phyloP scores from a whole-genome alignment of 2,888 invertebrate genomes.

The Amblyjoppa fuscipennis region DNA sequence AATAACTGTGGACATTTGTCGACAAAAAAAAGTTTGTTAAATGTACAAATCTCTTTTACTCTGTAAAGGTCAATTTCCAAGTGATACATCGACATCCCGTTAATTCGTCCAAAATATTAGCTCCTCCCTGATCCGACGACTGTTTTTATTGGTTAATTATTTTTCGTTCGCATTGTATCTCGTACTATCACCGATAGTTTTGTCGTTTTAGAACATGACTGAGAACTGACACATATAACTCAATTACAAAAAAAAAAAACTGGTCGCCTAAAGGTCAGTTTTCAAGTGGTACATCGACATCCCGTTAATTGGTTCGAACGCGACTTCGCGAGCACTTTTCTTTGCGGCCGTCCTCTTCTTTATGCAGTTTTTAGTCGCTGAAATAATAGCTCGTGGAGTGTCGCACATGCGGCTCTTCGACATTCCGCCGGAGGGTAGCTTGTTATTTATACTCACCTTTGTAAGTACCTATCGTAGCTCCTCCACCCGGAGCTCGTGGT shows the following conservation, averaged over 20 bases:
- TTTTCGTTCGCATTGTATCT: background rate
- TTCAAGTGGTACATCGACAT: background rate
- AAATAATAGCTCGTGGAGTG: conserved; percentile 28
- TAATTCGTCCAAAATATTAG: too few relatives aligned
- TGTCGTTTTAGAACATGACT: too few relatives aligned
- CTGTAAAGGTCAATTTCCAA: too few relatives aligned
- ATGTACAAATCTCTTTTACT: too few relatives aligned
- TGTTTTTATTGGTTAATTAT: too few relatives aligned
- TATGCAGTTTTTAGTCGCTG: conserved; percentile 1
- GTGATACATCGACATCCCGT: too few relatives aligned
- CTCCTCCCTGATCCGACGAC: too few relatives aligned
- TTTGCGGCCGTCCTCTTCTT: background rate
- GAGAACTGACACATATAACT: background rate
- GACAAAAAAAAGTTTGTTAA: too few relatives aligned
- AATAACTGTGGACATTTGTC: too few relatives aligned
- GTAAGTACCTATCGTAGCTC: conserved; percentile 31
- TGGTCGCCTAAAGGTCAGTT: background rate
- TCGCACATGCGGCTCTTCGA: conserved; percentile 26
- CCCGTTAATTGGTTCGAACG: background rate
- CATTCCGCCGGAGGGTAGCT: conserved; percentile 17
- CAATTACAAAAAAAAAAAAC: background rate
- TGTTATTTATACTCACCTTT: conserved; percentile 49
- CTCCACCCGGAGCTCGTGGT: conserved; percentile 68
- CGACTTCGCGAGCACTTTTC: background rate
- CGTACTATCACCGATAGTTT: background rate